These are phyloP conservation scores for Aporophyla nigra DNA, from an alignment of 2,888 invertebrate species.

Conservation along the genomic window DNA sequence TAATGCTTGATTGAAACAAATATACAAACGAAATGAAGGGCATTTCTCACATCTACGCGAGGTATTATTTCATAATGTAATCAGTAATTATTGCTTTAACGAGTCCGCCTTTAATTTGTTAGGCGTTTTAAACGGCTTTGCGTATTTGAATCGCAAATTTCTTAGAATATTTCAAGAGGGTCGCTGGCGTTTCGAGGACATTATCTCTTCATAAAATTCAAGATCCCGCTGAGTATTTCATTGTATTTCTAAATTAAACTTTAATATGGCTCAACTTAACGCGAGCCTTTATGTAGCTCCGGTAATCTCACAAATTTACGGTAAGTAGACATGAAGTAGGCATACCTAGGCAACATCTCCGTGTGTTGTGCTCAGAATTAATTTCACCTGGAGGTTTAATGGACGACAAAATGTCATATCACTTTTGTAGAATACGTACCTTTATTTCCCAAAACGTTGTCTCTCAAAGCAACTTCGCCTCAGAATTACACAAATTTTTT, in stretches of 20 bases:
- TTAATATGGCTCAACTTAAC: constrained; percentile 75
- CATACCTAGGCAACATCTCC: constrained; percentile 37
- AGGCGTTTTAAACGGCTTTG: constrained; percentile 91
- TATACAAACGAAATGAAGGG: constrained; percentile 53
- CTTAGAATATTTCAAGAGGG: constrained; percentile 90
- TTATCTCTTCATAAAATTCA: constrained; percentile 91
- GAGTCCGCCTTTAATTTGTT: constrained; percentile 91
- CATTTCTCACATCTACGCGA: constrained; percentile 70
- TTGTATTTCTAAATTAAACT: constrained; percentile 86
- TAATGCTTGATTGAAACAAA: constrained; percentile 52
- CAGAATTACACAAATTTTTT: constrained; percentile 45
- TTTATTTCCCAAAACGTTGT: constrained; percentile 21
- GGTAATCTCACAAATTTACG: constrained; percentile 63
- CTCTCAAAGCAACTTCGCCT: constrained; percentile 19
- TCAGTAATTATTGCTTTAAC: constrained; percentile 90
- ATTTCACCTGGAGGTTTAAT: constrained; percentile 28
- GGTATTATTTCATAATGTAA: constrained; percentile 88
- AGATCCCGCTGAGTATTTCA: constrained; percentile 87
- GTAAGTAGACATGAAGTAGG: constrained; percentile 35
- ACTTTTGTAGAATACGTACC: constrained; percentile 28
- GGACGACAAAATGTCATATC: constrained; percentile 28
- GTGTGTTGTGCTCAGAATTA: constrained; percentile 44
- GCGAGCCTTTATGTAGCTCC: constrained; percentile 64
- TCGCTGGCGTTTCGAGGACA: constrained; percentile 88
- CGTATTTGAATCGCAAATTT: constrained; percentile 91